Percentiles rank a stretch among this genome's conserved stretches.
Evolutionary conservation across 2,797 vertebrate species (phyloP).

Genomic region (Myripristis murdjan): DNA sequence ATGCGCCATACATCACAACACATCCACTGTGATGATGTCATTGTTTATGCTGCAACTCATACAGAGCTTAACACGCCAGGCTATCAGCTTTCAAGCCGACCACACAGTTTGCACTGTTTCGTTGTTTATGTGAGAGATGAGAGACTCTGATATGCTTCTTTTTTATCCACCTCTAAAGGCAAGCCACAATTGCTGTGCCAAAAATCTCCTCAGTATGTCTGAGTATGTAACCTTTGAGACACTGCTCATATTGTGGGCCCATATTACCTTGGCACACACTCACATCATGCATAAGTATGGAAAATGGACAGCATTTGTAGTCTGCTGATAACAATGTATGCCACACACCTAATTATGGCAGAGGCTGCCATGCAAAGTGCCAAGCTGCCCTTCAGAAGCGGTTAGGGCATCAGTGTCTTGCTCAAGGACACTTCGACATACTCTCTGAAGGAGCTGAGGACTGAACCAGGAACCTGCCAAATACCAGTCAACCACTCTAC

Average conservation of each 20-base stretch:
- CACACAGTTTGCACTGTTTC: conserved; percentile 30
- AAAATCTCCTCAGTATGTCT: conserved; percentile 56
- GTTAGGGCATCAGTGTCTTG: too few relatives aligned
- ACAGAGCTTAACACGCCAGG: conserved; percentile 50
- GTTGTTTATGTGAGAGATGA: conserved; percentile 48
- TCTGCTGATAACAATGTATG: too few relatives aligned
- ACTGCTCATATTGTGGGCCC: conserved; percentile 46
- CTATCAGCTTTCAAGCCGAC: conserved; percentile 52
- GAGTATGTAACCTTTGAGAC: conserved; percentile 43
- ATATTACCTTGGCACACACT: conserved; percentile 53
- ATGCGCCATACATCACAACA: conserved; percentile 29
- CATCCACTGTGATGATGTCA: conserved; percentile 65
- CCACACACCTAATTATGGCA: too few relatives aligned
- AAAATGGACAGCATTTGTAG: too few relatives aligned
- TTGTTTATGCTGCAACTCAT: conserved; percentile 64
- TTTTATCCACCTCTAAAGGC: conserved; percentile 67
- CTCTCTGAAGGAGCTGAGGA: too few relatives aligned
- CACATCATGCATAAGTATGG: conserved; percentile 38
- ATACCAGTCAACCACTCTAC: too few relatives aligned
- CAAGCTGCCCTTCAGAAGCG: too few relatives aligned
- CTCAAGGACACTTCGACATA: too few relatives aligned
- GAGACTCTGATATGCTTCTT: conserved; percentile 39
- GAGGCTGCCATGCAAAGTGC: too few relatives aligned
- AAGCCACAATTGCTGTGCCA: conserved; percentile 73
- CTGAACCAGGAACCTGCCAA: too few relatives aligned